Evolutionary conservation across 2,113 vertebrate genomes (phyloP).

Genomic region (Semicossyphus pulcher): DNA sequence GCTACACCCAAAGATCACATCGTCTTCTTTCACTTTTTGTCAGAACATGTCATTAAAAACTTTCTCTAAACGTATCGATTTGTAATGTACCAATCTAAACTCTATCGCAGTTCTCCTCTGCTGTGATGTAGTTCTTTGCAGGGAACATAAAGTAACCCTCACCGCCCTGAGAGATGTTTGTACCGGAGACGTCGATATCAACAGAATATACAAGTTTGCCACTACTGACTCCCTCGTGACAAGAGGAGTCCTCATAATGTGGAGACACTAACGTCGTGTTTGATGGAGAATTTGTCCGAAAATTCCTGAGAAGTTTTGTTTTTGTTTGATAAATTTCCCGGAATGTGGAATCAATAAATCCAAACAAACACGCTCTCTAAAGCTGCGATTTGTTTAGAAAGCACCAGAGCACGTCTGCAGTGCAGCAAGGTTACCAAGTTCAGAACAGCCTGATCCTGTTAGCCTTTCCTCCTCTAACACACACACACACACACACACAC

Average conservation of each 20-base stretch:
- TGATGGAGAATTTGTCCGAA: constrained; percentile 1
- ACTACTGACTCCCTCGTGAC: not conserved
- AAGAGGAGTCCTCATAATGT: not conserved
- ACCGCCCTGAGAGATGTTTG: too few species aligned
- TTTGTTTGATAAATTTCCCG: constrained; percentile 29
- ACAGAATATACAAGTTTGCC: not conserved
- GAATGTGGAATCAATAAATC: constrained; percentile 50
- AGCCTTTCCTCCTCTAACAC: constrained; percentile 29
- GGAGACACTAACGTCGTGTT: not conserved
- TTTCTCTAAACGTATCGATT: too few species aligned
- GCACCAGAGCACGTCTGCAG: constrained; percentile 49
- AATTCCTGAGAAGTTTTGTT: constrained; percentile 9
- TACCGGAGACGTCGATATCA: too few species aligned
- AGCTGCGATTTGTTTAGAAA: constrained; percentile 52
- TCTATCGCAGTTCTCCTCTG: too few species aligned
- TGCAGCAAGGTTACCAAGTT: constrained; percentile 60
- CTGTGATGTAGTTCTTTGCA: too few species aligned
- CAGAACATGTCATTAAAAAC: too few species aligned
- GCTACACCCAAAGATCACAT: too few species aligned
- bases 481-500: constrained; percentile 6
- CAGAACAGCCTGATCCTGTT: constrained; percentile 45
- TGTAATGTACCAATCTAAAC: too few species aligned
- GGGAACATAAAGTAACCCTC: too few species aligned
- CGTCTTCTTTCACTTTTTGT: too few species aligned
- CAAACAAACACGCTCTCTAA: constrained; percentile 34